A percentile compares a stretch with the other conserved stretches of the same genome.
Conservation (phyloP, 1,140 invertebrate genomes). For the Calliphora vicina region DNA sequence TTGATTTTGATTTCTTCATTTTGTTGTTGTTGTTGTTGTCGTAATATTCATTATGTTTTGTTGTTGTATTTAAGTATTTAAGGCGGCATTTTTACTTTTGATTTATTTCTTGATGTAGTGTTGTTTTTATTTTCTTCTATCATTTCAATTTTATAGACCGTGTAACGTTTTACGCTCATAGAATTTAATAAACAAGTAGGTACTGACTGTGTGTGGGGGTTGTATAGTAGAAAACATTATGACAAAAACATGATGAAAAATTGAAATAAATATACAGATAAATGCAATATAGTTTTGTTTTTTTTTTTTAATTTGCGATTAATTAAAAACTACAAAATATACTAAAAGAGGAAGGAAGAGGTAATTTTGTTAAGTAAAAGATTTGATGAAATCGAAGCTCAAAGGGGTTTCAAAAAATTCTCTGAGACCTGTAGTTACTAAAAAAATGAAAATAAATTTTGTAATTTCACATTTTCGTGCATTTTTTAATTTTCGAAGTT, state of each 20-base stretch:
- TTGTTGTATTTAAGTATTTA: neutral
- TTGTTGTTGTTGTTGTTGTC: too few relatives aligned
- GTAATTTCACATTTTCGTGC: too few relatives aligned
- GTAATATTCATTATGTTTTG: neutral
- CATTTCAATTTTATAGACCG: conserved; percentile 4
- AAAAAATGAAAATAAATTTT: too few relatives aligned
- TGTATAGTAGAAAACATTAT: too few relatives aligned
- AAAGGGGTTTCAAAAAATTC: too few relatives aligned
- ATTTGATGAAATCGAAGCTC: too few relatives aligned
- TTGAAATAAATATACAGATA: neutral
- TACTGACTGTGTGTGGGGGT: neutral
- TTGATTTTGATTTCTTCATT: neutral
- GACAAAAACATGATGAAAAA: neutral
- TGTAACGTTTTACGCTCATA: neutral
- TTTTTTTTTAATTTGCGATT: neutral
- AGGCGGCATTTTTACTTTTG: conserved; percentile 9
- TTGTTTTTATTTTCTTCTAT: neutral
- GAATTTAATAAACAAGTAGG: neutral
- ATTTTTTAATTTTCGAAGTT: too few relatives aligned
- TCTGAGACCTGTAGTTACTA: too few relatives aligned
- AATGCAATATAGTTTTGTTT: neutral
- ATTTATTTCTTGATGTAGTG: neutral
- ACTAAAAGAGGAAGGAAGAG: too few relatives aligned
- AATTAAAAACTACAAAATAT: neutral
- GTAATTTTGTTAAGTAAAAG: too few relatives aligned